Percentiles rank a stretch among this genome's conserved stretches.
phyloP scores from a whole-genome alignment of 1,140 invertebrate species.

The Orius laevigatus region DNA sequence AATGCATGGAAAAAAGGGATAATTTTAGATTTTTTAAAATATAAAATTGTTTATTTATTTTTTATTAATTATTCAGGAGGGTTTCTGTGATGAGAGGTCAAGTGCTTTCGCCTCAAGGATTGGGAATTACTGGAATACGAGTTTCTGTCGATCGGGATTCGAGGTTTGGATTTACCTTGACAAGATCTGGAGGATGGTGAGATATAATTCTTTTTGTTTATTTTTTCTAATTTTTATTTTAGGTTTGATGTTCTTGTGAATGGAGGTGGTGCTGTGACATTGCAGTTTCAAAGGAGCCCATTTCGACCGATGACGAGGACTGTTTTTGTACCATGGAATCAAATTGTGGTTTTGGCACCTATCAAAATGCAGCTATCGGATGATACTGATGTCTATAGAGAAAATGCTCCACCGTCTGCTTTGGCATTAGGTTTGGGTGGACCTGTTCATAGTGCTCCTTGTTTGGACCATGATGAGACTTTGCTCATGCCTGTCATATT shows the following conservation, averaged over 20 bases:
- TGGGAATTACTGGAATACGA: conserved; percentile 88
- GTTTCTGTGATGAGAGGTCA: conserved; percentile 96
- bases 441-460: conserved; percentile 32
- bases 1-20: neutral
- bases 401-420: conserved; percentile 15
- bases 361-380: conserved; percentile 72
- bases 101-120: conserved; percentile 80
- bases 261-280: conserved; percentile 91
- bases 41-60: neutral
- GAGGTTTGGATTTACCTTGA: conserved; percentile 90
- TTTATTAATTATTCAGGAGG: conserved; percentile 50
- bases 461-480: conserved; percentile 73
- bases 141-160: conserved; percentile 89
- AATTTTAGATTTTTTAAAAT: neutral
- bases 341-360: conserved; percentile 77
- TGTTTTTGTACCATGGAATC: conserved; percentile 88
- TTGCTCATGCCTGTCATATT: conserved; percentile 61
- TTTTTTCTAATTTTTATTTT: conserved; percentile 12
- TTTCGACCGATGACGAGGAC: conserved; percentile 72
- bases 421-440: conserved; percentile 17
- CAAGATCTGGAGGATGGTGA: conserved; percentile 87
- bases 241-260: conserved; percentile 98
- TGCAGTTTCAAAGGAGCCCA: conserved; percentile 89
- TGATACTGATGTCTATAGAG: conserved; percentile 29
- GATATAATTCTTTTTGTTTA: conserved; percentile 24